phyloP scores from a whole-genome alignment of 2,888 invertebrate genomes.

The Eupithecia dodoneata region DNA sequence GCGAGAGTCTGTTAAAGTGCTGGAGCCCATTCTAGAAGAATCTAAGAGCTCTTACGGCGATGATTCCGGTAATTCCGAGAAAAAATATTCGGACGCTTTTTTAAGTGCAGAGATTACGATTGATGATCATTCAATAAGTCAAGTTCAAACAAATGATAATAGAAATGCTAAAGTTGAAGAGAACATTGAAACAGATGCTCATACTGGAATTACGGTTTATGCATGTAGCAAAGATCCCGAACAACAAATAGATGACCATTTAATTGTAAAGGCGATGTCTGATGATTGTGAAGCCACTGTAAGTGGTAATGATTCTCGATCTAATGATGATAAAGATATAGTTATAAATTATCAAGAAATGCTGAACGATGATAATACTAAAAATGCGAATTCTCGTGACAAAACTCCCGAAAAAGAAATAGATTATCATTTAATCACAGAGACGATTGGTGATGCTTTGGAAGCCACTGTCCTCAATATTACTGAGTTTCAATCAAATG shows the following conservation, averaged over 20 bases:
- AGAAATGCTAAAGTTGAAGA: background rate
- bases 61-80: constrained; percentile 60
- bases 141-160: constrained; percentile 10
- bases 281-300: background rate
- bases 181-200: background rate
- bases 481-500: background rate
- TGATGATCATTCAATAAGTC: constrained; percentile 18
- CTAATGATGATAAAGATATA: background rate
- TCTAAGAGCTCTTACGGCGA: constrained; percentile 74
- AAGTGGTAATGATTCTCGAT: background rate
- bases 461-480: background rate
- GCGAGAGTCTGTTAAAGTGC: constrained; percentile 51
- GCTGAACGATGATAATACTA: background rate
- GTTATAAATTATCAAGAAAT: background rate
- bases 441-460: background rate
- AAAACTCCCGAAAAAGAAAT: background rate
- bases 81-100: constrained; percentile 40
- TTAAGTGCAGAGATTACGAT: constrained; percentile 28
- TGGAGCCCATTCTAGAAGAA: constrained; percentile 79
- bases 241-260: background rate
- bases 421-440: background rate
- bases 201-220: background rate
- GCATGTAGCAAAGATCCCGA: background rate
- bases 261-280: background rate
- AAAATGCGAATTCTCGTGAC: background rate